These are phyloP conservation scores for Pterocles orientalis DNA, from an alignment of 2,113 vertebrate species.

Conservation along the genomic window DNA sequence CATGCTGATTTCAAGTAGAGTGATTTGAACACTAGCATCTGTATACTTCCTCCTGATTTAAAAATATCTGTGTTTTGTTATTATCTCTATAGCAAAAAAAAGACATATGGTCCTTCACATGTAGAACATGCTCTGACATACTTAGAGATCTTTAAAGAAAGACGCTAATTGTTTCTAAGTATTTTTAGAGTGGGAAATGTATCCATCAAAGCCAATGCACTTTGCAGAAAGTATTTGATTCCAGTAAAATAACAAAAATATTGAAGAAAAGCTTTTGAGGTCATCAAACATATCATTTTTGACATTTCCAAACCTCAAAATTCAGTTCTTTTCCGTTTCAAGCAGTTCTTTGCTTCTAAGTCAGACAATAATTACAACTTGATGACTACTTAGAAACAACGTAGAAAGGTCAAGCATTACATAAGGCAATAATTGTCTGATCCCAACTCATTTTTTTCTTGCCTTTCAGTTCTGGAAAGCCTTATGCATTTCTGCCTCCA, in stretches of 20 bases:
- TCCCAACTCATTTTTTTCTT: not conserved
- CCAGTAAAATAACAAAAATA: not conserved
- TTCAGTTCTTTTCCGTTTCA: not conserved
- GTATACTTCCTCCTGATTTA: not conserved
- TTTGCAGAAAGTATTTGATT: not conserved
- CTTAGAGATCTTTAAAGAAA: not conserved
- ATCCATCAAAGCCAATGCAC: not conserved
- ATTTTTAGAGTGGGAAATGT: not conserved
- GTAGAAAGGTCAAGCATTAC: not conserved
- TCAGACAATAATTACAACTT: not conserved
- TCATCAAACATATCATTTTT: not conserved
- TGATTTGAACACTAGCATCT: not conserved
- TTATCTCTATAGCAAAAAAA: not conserved
- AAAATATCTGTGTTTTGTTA: not conserved
- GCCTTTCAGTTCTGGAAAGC: not conserved
- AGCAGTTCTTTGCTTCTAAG: not conserved
- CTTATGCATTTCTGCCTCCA: not conserved
- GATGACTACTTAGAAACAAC: not conserved
- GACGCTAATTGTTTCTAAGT: not conserved
- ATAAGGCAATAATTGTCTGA: not conserved
- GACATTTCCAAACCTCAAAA: not conserved
- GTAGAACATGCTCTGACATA: not conserved
- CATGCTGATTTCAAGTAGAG: not conserved
- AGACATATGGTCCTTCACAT: not conserved
- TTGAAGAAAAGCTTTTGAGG: not conserved